phyloP scores from a whole-genome alignment of 1,140 invertebrate genomes.

The Aphis gossypii region DNA sequence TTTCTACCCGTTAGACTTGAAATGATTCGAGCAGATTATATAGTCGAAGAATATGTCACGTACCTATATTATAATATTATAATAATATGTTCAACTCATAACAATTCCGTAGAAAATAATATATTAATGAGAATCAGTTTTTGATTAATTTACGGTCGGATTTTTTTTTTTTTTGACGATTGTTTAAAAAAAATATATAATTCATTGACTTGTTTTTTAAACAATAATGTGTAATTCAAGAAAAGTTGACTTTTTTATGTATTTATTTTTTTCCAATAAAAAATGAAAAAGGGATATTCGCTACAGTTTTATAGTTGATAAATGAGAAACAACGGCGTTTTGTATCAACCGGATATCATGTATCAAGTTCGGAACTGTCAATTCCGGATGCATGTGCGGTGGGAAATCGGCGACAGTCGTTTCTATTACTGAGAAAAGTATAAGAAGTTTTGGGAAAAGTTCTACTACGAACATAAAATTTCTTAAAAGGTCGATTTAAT shows the following conservation, averaged over 20 bases:
- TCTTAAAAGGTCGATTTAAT: neutral
- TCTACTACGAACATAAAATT: neutral
- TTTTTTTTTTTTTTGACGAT: neutral
- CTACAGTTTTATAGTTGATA: neutral
- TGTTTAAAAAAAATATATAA: neutral
- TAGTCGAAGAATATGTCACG: neutral
- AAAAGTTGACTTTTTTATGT: neutral
- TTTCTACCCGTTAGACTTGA: slow-evolving; percentile 7
- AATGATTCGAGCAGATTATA: neutral
- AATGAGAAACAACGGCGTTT: slow-evolving; percentile 36
- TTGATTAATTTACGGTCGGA: neutral
- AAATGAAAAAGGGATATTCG: neutral
- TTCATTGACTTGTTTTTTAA: neutral
- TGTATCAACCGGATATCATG: slow-evolving; percentile 40
- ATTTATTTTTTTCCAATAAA: neutral
- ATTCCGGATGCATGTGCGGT: slow-evolving; percentile 42
- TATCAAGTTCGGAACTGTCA: slow-evolving; percentile 38
- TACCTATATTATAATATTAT: neutral
- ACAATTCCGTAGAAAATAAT: neutral
- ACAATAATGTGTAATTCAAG: neutral
- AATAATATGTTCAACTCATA: neutral
- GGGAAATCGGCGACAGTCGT: slow-evolving; percentile 49
- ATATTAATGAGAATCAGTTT: neutral
- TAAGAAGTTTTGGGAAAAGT: neutral
- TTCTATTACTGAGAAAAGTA: neutral